phyloP scores from a whole-genome alignment of 2,888 invertebrate genomes.

The Portevinia maculata region DNA sequence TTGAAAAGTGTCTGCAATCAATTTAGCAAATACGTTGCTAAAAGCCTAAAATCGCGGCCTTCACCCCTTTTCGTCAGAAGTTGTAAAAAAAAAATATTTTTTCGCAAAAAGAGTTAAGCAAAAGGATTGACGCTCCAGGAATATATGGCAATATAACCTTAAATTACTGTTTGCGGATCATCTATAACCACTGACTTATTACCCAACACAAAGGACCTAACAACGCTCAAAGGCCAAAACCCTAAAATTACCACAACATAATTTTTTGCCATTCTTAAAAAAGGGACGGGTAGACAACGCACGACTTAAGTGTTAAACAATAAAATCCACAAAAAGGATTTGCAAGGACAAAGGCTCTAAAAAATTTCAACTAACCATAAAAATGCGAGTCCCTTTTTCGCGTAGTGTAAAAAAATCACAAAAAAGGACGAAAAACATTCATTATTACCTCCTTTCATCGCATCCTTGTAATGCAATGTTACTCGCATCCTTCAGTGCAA shows the following conservation, averaged over 20 bases:
- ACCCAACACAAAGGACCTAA: conserved; percentile 55
- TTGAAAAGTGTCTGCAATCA: not conserved
- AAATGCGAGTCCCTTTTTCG: conserved; percentile 32
- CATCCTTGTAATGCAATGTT: conserved; percentile 53
- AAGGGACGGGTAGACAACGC: conserved; percentile 53
- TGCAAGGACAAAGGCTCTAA: conserved; percentile 39
- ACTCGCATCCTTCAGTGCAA: conserved; percentile 67
- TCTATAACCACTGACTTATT: conserved; percentile 71
- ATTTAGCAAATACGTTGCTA: conserved; percentile 18
- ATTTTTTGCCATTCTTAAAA: conserved; percentile 63
- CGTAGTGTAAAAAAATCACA: conserved; percentile 12
- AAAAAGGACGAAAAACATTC: conserved; percentile 50
- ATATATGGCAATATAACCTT: conserved; percentile 32
- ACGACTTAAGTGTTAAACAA: conserved; percentile 54
- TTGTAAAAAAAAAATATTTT: conserved; percentile 35
- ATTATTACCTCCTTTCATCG: conserved; percentile 66
- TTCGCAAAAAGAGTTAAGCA: conserved; percentile 54
- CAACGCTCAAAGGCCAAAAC: conserved; percentile 38
- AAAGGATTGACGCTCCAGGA: conserved; percentile 55
- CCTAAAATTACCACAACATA: conserved; percentile 71
- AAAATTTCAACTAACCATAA: conserved; percentile 35
- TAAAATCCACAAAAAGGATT: conserved; percentile 56
- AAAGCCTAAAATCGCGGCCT: conserved; percentile 37
- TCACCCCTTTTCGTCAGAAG: conserved; percentile 46
- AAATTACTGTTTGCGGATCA: conserved; percentile 61